phyloP scores from a whole-genome alignment of 2,113 vertebrate species.

The Motacilla tschutschensis region DNA sequence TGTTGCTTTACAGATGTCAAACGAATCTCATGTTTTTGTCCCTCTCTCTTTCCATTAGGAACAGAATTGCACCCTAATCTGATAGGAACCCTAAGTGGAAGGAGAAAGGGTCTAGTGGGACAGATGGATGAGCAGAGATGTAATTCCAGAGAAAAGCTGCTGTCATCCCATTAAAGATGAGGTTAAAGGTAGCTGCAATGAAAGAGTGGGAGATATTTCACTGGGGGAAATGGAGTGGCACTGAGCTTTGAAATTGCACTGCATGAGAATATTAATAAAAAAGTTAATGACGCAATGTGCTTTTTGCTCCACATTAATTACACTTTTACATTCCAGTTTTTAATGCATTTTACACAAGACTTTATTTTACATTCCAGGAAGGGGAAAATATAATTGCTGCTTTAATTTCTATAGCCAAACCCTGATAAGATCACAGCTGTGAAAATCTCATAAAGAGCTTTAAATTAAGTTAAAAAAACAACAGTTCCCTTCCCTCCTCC shows the following conservation, averaged over 20 bases:
- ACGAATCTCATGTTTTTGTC: neutral
- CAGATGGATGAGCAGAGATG: conserved; percentile 62
- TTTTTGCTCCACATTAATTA: conserved; percentile 76
- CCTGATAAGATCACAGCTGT: conserved; percentile 72
- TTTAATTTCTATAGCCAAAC: conserved; percentile 73
- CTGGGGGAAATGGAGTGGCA: conserved; percentile 74
- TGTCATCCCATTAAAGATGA: conserved; percentile 69
- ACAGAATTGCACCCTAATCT: neutral
- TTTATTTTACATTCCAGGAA: conserved; percentile 73
- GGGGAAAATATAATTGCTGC: conserved; percentile 71
- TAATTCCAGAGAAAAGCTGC: conserved; percentile 67
- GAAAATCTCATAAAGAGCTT: conserved; percentile 74
- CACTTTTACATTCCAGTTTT: conserved; percentile 72
- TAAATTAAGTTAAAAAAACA: conserved; percentile 73
- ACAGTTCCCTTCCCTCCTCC: conserved; percentile 58
- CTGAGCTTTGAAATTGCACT: conserved; percentile 73
- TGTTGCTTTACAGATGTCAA: neutral
- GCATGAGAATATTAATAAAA: conserved; percentile 75
- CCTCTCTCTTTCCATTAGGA: neutral
- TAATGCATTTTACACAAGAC: conserved; percentile 73
- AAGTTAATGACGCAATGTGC: conserved; percentile 76
- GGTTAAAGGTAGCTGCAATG: conserved; percentile 71
- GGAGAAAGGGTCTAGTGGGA: conserved; percentile 30
- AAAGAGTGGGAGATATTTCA: conserved; percentile 72
- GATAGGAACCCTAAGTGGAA: neutral